These are phyloP conservation scores for human (Homo sapiens) DNA, from an alignment of 2,113 vertebrate genomes.

Conservation along the genomic window GRCh38 chr2:205607001-205607500, in stretches of 20 bases:
- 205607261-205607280: neutral
- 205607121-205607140: neutral
- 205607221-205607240: neutral
- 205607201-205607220: neutral
- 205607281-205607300: neutral
- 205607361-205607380: neutral
- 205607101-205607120: neutral
- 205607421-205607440: neutral
- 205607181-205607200: neutral
- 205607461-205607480: neutral
- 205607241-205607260: neutral
- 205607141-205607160: neutral
- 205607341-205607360: constrained; percentile 37
- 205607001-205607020: neutral
- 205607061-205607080: neutral
- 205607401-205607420: neutral
- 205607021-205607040: neutral
- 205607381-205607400: neutral
- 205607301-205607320: neutral
- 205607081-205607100: neutral
- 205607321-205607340: neutral
- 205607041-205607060: neutral
- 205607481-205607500: neutral
- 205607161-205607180: neutral
- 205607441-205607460: neutral